phyloP scores from a whole-genome alignment of 1,140 invertebrate genomes.

The Calosoma granatense region DNA sequence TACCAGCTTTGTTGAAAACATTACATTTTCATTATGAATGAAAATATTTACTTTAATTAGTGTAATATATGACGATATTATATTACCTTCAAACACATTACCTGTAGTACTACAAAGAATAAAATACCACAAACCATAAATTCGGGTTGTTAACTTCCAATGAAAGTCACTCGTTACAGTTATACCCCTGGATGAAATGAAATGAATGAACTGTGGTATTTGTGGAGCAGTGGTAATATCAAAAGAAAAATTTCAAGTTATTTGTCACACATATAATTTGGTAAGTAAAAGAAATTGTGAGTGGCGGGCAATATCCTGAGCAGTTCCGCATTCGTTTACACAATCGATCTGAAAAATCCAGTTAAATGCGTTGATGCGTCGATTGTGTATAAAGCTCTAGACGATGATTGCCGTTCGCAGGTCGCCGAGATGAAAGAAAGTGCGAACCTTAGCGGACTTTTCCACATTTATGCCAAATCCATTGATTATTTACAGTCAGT shows the following conservation, averaged over 20 bases:
- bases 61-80: too few species aligned
- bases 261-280: slow-evolving; percentile 4
- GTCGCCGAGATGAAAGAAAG: background rate
- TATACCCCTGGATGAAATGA: too few species aligned
- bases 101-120: too few species aligned
- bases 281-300: slow-evolving; percentile 3
- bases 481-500: background rate
- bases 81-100: too few species aligned
- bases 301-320: background rate
- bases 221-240: too few species aligned
- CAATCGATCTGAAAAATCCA: slow-evolving; percentile 6
- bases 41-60: too few species aligned
- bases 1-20: too few species aligned
- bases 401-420: background rate
- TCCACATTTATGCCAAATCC: background rate
- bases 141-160: too few species aligned
- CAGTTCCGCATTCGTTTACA: slow-evolving; percentile 6
- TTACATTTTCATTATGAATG: too few species aligned
- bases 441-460: background rate
- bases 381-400: slow-evolving; percentile 1
- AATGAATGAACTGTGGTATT: too few species aligned
- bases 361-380: slow-evolving; percentile 5
- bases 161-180: too few species aligned
- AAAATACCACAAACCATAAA: too few species aligned
- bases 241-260: background rate